Conservation (phyloP, 2,888 invertebrate species). For the Scaptomyza polygonia region DNA sequence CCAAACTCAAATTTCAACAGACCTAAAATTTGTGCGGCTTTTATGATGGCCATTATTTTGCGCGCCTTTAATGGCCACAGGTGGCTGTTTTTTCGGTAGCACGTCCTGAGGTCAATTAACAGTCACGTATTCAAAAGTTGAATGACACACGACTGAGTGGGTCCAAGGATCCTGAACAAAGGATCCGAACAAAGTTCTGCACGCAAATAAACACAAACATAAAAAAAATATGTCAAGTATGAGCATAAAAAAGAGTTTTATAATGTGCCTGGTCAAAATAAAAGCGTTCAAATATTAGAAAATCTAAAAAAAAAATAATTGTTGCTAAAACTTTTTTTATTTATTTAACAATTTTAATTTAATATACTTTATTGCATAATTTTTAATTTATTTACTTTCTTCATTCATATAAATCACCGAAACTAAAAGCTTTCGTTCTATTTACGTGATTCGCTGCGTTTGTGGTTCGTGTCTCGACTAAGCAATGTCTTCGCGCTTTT, state of each 20-base stretch:
- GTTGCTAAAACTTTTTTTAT: not conserved
- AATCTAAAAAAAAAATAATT: not conserved
- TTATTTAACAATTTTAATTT: not conserved
- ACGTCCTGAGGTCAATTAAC: slow-evolving; percentile 59
- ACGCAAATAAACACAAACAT: not conserved
- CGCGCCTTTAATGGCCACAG: slow-evolving; percentile 52
- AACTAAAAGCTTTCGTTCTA: slow-evolving; percentile 1
- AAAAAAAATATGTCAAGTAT: not conserved
- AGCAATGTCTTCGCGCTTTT: too few species aligned
- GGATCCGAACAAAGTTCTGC: not conserved
- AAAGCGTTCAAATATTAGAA: not conserved
- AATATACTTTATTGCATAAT: not conserved
- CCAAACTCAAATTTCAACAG: slow-evolving; percentile 48
- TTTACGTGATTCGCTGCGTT: slow-evolving; percentile 20
- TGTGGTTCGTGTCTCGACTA: slow-evolving; percentile 53
- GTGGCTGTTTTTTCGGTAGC: slow-evolving; percentile 56
- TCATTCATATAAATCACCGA: too few species aligned
- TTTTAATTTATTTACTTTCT: too few species aligned
- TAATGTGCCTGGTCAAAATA: too few species aligned
- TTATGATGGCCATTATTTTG: slow-evolving; percentile 43
- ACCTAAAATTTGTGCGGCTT: slow-evolving; percentile 16
- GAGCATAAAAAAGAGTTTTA: slow-evolving; percentile 10
- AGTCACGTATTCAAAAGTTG: slow-evolving; percentile 62
- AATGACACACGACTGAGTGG: slow-evolving; percentile 58
- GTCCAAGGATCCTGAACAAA: slow-evolving; percentile 29